Evolutionary conservation across 35 echinoderm and acorn worm genomes (phyloP).

Genomic region (Ophioderma brevispina): DNA sequence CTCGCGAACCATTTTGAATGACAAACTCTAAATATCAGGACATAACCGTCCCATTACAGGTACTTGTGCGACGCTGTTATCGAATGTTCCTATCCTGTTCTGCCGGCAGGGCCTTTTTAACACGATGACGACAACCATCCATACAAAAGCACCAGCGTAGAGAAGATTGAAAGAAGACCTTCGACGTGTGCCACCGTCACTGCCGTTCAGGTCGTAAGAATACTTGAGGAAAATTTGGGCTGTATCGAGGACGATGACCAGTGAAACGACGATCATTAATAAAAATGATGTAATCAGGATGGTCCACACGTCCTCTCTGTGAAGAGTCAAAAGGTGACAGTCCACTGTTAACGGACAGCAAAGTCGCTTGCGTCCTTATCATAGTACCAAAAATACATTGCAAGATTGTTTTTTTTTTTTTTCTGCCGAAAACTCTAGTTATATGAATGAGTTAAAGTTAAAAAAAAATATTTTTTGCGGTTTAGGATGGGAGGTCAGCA

Average conservation of each 20-base stretch:
- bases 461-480: no score
- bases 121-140: conserved; percentile 87
- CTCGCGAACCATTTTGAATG: no score
- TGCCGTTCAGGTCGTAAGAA: conserved; percentile 54
- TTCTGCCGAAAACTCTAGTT: no score
- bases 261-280: conserved; percentile 86
- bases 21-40: no score
- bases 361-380: no score
- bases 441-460: no score
- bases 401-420: no score
- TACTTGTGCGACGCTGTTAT: conserved; percentile 75
- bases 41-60: conserved; percentile 75
- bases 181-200: conserved; percentile 70
- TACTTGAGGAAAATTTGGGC: conserved; percentile 84
- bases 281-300: conserved; percentile 71
- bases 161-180: conserved; percentile 85
- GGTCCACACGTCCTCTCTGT: conserved; percentile 86
- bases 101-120: conserved; percentile 82
- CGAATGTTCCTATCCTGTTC: conserved; percentile 76
- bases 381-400: no score
- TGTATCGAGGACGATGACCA: conserved; percentile 84
- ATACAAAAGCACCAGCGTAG: conserved; percentile 71
- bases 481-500: no score
- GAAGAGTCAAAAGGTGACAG: no score
- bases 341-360: no score